Evolutionary conservation across 2,888 invertebrate species (phyloP).

Genomic region (Boloria selene): DNA sequence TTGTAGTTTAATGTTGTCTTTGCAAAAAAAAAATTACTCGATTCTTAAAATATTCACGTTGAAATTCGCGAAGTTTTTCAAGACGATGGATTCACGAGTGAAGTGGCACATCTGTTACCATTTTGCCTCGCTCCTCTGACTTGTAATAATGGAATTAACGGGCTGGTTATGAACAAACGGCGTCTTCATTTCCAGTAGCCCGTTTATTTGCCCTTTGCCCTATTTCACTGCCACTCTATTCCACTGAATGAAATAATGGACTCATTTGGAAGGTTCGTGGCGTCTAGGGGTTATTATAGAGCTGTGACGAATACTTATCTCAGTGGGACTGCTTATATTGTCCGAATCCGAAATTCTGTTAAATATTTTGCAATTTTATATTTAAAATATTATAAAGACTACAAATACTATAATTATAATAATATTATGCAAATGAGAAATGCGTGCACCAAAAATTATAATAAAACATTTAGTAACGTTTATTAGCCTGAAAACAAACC

Average conservation of each 20-base stretch:
- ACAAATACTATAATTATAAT: not conserved
- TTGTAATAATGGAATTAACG: slow-evolving; percentile 81
- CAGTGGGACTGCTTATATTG: slow-evolving; percentile 33
- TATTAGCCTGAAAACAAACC: slow-evolving; percentile 58
- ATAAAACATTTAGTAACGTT: slow-evolving; percentile 24
- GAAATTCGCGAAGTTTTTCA: slow-evolving; percentile 43
- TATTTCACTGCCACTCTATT: slow-evolving; percentile 79
- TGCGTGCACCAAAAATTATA: slow-evolving; percentile 9
- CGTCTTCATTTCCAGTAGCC: slow-evolving; percentile 78
- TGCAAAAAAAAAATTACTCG: slow-evolving; percentile 17
- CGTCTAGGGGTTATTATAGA: slow-evolving; percentile 64
- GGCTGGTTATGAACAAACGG: slow-evolving; percentile 81
- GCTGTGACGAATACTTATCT: slow-evolving; percentile 58
- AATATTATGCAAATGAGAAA: not conserved
- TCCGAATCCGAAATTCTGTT: not conserved
- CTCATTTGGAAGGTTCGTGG: slow-evolving; percentile 63
- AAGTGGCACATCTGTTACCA: slow-evolving; percentile 77
- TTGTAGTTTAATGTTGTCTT: slow-evolving; percentile 1
- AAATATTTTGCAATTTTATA: not conserved
- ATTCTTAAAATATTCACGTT: slow-evolving; percentile 36
- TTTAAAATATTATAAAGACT: not conserved
- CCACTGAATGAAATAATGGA: slow-evolving; percentile 76
- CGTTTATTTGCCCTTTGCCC: slow-evolving; percentile 71
- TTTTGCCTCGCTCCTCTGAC: slow-evolving; percentile 71
- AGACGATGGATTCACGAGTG: slow-evolving; percentile 57